Conservation (phyloP, 2,888 invertebrate species). For the Torymus tubicola region DNA sequence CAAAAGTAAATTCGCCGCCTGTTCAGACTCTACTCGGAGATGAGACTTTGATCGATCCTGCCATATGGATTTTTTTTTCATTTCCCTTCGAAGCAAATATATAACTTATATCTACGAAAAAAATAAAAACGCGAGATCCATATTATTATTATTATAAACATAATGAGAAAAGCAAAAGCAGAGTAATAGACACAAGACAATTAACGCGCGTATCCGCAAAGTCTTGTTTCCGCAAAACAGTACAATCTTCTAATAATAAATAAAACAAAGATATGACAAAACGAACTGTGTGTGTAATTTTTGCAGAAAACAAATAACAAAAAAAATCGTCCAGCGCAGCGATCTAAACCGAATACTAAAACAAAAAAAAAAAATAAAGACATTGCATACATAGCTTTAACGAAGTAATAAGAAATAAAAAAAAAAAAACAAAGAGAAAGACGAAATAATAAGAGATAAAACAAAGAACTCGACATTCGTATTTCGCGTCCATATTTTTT, state of each 20-base stretch:
- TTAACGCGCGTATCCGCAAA: slow-evolving; percentile 32
- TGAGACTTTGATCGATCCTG: slow-evolving; percentile 54
- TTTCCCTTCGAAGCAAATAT: slow-evolving; percentile 37
- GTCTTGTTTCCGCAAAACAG: slow-evolving; percentile 57
- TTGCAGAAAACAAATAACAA: slow-evolving; percentile 47
- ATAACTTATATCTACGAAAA: not conserved
- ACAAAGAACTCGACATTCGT: slow-evolving; percentile 53
- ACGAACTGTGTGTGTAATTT: slow-evolving; percentile 48
- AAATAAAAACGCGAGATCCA: slow-evolving; percentile 11
- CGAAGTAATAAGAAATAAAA: slow-evolving; percentile 21
- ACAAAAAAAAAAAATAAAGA: not conserved
- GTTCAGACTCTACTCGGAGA: slow-evolving; percentile 57
- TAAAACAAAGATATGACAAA: not conserved
- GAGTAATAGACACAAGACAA: not conserved
- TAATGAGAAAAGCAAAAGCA: not conserved
- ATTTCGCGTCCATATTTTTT: slow-evolving; percentile 59
- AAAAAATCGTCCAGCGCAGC: slow-evolving; percentile 50
- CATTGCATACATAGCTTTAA: slow-evolving; percentile 49
- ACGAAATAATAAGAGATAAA: slow-evolving; percentile 29
- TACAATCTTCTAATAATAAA: slow-evolving; percentile 50
- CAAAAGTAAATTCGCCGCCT: slow-evolving; percentile 27
- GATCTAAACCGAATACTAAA: slow-evolving; percentile 37
- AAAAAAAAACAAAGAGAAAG: slow-evolving; percentile 20
- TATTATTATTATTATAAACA: slow-evolving; percentile 23
- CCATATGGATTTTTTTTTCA: slow-evolving; percentile 53